Evolutionary conservation across 1,140 invertebrate species (phyloP).

Genomic region (Dolichoris vasculosae): DNA sequence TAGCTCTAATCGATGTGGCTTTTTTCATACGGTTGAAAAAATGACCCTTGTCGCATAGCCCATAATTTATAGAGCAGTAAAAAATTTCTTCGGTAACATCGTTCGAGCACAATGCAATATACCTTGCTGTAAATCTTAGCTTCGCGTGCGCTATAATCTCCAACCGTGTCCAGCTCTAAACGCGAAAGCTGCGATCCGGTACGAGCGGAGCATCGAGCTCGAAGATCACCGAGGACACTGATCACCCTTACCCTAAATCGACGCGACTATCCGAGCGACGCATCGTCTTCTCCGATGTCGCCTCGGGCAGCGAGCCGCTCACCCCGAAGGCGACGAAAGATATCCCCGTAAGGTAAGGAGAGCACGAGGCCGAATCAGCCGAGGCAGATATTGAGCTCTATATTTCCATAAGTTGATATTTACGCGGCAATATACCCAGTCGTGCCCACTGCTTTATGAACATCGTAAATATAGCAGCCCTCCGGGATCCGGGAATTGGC

Average conservation of each 20-base stretch:
- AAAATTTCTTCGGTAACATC: not conserved
- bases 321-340: not conserved
- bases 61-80: not conserved
- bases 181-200: too few relatives aligned
- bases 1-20: not conserved
- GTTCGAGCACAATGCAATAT: not conserved
- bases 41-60: too few relatives aligned
- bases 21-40: not conserved
- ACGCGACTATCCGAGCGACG: too few relatives aligned
- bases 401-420: conserved; percentile 77
- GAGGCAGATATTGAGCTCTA: conserved; percentile 76
- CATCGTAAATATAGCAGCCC: conserved; percentile 75
- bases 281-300: not conserved
- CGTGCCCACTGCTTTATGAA: conserved; percentile 74
- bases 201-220: too few relatives aligned
- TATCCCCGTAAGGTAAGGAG: not conserved
- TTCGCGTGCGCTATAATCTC: not conserved
- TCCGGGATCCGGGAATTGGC: conserved; percentile 74
- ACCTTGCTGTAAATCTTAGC: not conserved
- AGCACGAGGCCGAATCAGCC: conserved; percentile 42
- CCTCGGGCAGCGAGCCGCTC: too few relatives aligned
- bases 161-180: not conserved
- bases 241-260: too few relatives aligned
- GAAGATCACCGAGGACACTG: too few relatives aligned
- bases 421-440: conserved; percentile 75